Base-by-base conservation (phyloP, 37 sponge, comb jelly and placozoan genomes). In the Oscarella lobularis region DNA sequence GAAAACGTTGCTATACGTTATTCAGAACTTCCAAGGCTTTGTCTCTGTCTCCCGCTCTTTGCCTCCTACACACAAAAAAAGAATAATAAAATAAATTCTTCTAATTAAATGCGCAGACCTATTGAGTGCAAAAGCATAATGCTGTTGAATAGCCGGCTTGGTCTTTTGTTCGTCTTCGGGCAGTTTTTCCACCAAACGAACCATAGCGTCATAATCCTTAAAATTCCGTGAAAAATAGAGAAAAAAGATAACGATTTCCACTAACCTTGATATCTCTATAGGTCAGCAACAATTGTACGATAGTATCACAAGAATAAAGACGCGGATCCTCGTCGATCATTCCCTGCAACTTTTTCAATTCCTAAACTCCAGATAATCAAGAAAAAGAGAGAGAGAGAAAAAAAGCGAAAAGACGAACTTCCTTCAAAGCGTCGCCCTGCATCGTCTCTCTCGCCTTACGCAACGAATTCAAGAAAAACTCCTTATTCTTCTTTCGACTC, bases 101-200 rank as follows among this genome's bases (percentile, higher is more conserved):
- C n/a, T n/a, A n/a, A n/a, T n/a, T n/a, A n/a, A n/a, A n/a, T 48
- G 20, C 60, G 33, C 27, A 31, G 29, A 81, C 82, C 95, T 75
- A 40, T 87, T 89, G 67, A 89, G 81, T 33, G 95, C 95, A 69
- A 94, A 94, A 37, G 90, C 95, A 76, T 86, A 94, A 38, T 85
- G 95, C 41, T 83, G 75, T 73, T 93, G 94, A 1, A 89, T 75
- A 31, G 86, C 81, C 35, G 84, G 82, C 75, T 89, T 89, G 72
- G 66, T 74, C 33, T 74, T 78, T 66, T 88, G 75, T 35, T 83
- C 77, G 33, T 89, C 84, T 33, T 83, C 74, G 0, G 94, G 87
- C 6, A 93, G 74, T n/a, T 67, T 73, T 66, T 93, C 87, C 1
- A 80, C 85, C 65, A 93, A 73, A 27, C 68, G 39, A 37, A 93